Evolutionary conservation across 2,113 vertebrate genomes (phyloP).

Genomic region (Grammatotria lemairii): DNA sequence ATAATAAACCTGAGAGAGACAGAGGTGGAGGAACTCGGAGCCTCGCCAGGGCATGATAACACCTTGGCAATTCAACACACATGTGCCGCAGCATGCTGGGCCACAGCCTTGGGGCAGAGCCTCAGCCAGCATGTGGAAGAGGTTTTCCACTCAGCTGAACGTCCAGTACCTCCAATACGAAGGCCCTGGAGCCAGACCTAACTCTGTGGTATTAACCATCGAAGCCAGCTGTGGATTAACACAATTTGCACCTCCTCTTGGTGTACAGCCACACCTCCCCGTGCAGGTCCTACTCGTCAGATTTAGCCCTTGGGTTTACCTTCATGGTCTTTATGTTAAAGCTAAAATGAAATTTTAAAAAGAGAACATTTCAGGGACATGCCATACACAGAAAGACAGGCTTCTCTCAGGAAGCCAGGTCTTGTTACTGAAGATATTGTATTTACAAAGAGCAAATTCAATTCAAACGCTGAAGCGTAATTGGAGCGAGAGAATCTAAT

Average conservation of each 20-base stretch:
- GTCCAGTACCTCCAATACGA: conserved; percentile 30
- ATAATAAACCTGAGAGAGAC: conserved; percentile 46
- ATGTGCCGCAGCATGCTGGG: conserved; percentile 52
- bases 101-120: conserved; percentile 51
- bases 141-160: conserved; percentile 66
- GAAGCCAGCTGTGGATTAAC: conserved; percentile 66
- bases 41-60: conserved; percentile 53
- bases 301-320: conserved; percentile 26
- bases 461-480: conserved; percentile 45
- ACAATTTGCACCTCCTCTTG: conserved; percentile 65
- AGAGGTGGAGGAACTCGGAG: conserved; percentile 34
- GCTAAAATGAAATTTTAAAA: conserved; percentile 31
- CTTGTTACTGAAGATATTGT: conserved; percentile 37
- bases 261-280: conserved; percentile 29
- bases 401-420: conserved; percentile 14
- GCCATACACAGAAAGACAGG: neutral
- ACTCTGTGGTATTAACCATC: conserved; percentile 36
- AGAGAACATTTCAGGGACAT: neutral
- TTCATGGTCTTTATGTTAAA: conserved; percentile 6
- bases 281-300: conserved; percentile 7
- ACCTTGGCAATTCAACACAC: conserved; percentile 69
- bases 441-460: conserved; percentile 49
- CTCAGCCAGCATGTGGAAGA: conserved; percentile 61
- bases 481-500: conserved; percentile 59
- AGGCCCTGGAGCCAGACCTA: conserved; percentile 15